Base-by-base conservation (phyloP, 1,140 invertebrate species). In the Elysia chlorotica region DNA sequence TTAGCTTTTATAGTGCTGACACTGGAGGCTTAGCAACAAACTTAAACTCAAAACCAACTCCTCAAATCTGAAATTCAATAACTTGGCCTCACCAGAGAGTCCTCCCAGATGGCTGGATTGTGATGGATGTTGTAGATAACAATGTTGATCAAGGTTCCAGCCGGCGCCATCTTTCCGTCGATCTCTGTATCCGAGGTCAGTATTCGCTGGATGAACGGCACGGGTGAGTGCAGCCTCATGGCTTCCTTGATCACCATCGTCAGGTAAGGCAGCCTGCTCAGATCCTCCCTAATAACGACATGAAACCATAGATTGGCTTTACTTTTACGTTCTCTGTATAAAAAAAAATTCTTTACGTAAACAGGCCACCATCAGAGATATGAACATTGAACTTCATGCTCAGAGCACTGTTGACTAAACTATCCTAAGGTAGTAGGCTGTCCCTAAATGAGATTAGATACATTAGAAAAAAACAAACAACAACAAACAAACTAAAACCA, bases 161-260 rank as follows among this genome's bases (percentile, higher is more conserved):
- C 66, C 0, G 79, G 79, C 1, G 74, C 69, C 0, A 72, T 65
- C 31, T 68, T 35, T 1, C 76, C 77, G 28, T 76, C 73, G 6
- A 81, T 72, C 1, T 57, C 54, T 23, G 75, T 66, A 57, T 77
- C 69, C 66, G 77, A 65, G 2, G 73, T 74, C 23, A 77, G 69
- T 71, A 92, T 86, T 76, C 94, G 88, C 6, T 92, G 92, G 76
- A 95, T 93, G 31, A 92, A 86, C 0, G 94, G 93, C 0, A 88
- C 82, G 2, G 87, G 84, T 5, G 84, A 73, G 75, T 83, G 85
- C 28, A 89, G 73, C 28, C 87, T 76, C 59, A 88, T 70, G 2
- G 82, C 62, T 74, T 89, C 88, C 69, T 87, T 86, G 21, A 89
- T 76, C 53, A 86, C 86, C 56, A 80, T 77, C 36, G 88, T 86